Base-by-base conservation (phyloP, 1,140 invertebrate species). In the Bombus confusus region DNA sequence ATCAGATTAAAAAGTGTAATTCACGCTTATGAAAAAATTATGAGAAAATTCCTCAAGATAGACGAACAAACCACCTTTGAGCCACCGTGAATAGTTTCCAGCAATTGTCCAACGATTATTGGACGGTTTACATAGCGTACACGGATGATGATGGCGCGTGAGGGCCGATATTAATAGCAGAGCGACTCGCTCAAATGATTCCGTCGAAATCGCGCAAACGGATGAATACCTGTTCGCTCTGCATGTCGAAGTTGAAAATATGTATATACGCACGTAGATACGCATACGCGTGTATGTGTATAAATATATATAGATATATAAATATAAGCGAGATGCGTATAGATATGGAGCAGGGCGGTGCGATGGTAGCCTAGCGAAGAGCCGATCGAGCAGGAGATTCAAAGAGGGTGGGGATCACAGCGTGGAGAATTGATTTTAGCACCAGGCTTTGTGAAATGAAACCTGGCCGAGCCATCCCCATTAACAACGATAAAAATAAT, bases 401-500 rank as follows among this genome's bases (percentile, higher is more conserved):
- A 85, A 81, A 85, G 78, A 34, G 71, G 69, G 69, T 18, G 83
- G 76, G 79, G 57, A 34, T 62, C 57, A 31, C 59, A 72, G 76
- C 80, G 69, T 88, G 91, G 91, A 92, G 93, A 94, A 95, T 94
- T 95, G 94, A 95, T 94, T 94, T 94, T 93, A 92, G 91, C 91
- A 87, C 91, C 86, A 88, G 89, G 92, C 93, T 95, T 95, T 94
- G 92, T 94, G 94, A 94, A 94, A 95, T 92, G 91, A 93, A 94
- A 94, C 90, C 92, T 91, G 91, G 89, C 88, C 89, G 90, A 91
- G 92, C 91, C 90, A 87, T 91, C 91, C 90, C 92, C 93, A 95
- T 94, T 94, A 94, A 94, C 93, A 93, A 93, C 93, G 93, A 94
- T 94, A 94, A 94, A 95, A 95, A 95, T 95, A 95, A 95, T 94